Conservation (phyloP, 2,797 vertebrate genomes). For the Rhinella marina region DNA sequence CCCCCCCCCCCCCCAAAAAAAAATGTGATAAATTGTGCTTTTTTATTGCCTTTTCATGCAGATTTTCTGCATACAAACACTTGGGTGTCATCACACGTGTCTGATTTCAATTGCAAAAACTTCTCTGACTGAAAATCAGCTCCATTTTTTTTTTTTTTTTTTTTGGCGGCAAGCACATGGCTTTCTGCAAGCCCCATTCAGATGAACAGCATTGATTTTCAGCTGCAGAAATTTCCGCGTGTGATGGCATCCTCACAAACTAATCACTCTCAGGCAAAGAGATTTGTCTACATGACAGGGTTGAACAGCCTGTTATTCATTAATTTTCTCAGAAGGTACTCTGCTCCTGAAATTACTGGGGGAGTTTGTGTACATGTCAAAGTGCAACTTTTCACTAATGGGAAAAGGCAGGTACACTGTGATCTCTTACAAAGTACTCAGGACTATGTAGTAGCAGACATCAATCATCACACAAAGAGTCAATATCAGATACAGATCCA, state of each 20-base stretch:
- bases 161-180: too few relatives aligned
- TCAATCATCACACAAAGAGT: not conserved
- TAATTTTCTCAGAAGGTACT: slow-evolving; percentile 38
- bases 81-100: too few relatives aligned
- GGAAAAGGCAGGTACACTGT: not conserved
- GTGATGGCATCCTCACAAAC: not conserved
- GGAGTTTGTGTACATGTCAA: slow-evolving; percentile 46
- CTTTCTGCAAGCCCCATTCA: too few relatives aligned
- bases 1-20: too few relatives aligned
- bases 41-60: too few relatives aligned
- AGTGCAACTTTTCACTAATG: slow-evolving; percentile 27
- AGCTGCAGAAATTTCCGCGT: too few relatives aligned
- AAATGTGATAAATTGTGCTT: too few relatives aligned
- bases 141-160: too few relatives aligned
- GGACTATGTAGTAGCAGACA: not conserved
- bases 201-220: too few relatives aligned
- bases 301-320: slow-evolving; percentile 43
- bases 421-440: not conserved
- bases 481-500: not conserved
- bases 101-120: too few relatives aligned
- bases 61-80: too few relatives aligned
- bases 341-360: slow-evolving; percentile 35
- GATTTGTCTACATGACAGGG: slow-evolving; percentile 11
- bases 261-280: not conserved
- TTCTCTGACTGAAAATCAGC: too few relatives aligned